These are phyloP conservation scores for Dermolepida albohirtum DNA, from an alignment of 2,888 invertebrate species.

Conservation along the genomic window DNA sequence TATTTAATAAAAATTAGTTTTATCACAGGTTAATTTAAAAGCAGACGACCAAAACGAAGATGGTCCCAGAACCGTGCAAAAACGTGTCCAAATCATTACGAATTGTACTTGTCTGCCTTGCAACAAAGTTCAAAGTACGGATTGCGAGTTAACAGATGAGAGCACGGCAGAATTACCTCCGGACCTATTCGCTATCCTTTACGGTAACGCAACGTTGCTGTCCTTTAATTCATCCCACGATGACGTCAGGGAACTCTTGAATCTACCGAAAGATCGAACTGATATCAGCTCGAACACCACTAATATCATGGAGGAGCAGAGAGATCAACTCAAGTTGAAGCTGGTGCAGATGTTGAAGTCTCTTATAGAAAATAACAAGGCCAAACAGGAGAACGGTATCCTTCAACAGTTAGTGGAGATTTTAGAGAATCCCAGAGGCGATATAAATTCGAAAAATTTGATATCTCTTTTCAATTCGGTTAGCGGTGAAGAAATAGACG, in stretches of 20 bases:
- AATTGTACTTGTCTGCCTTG: conserved; percentile 76
- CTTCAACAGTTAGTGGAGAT: conserved; percentile 55
- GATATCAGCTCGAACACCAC: conserved; percentile 37
- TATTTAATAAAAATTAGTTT: not conserved
- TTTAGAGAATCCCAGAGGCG: conserved; percentile 56
- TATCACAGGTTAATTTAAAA: conserved; percentile 68
- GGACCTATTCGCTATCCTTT: conserved; percentile 57
- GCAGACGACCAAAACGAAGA: conserved; percentile 69
- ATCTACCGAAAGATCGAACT: conserved; percentile 44
- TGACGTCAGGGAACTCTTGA: conserved; percentile 58
- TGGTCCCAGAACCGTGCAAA: conserved; percentile 68
- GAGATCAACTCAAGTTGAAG: conserved; percentile 53
- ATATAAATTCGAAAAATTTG: conserved; percentile 58
- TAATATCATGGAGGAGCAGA: conserved; percentile 49
- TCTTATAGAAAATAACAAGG: conserved; percentile 49
- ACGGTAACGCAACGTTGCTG: conserved; percentile 54
- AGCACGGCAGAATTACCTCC: conserved; percentile 65
- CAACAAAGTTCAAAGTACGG: conserved; percentile 65
- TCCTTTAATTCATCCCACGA: conserved; percentile 45
- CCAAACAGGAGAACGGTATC: conserved; percentile 49
- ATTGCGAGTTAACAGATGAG: conserved; percentile 65
- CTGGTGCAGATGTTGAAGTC: conserved; percentile 54
- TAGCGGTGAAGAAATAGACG: conserved; percentile 59
- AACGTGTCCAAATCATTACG: conserved; percentile 74
- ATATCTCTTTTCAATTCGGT: conserved; percentile 61